Base-by-base conservation (phyloP, 2,113 vertebrate species). In the Mus pahari region DNA sequence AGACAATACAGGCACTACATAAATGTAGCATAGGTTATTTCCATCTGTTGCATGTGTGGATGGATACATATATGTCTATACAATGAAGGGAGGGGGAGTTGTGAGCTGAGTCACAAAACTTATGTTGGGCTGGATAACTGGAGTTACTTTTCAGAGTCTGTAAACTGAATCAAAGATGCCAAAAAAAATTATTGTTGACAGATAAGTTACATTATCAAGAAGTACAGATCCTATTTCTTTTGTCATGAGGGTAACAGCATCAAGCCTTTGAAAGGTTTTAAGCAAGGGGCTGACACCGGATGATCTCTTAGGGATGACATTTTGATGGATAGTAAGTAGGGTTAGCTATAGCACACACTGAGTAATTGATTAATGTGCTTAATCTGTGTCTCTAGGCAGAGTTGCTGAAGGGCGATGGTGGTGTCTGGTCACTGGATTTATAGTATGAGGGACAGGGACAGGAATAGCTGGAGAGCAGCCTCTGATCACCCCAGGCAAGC, bases 231-330 rank as follows among this genome's bases (percentile, higher is more conserved):
- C 42, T 78, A 28, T 50, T 90, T 14, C 1, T 5, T 58, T 60
- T 60, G 53, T 90, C 22, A n/a, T 24, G 5, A 66, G 7, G 81
- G 70, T 42, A 70, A 7, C 10, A 28, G 14, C 13, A 28, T 66
- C 50, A 68, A 77, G 36, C 6, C 58, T 97, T 92, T 83, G 70
- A 78, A 94, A 16, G 48, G 14, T 33, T 89, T 94, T 91, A 73
- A 92, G 78, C 26, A 83, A 89, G 64, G 42, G 14, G 11, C 71
- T 82, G 39, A 39, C 3, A 22, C 22, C 10, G 28, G 45, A 60
- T n/a, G n/a, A 22, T 91, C 66, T 68, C 50, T 71, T 94, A 45
- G 75, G 58, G 70, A 82, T 77, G 74, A 71, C n/a, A 62, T 5
- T 45, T 86, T 55, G 91, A 79, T 64, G 45, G 91, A 36, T 7